Percentiles rank a stretch among this genome's conserved stretches.
Evolutionary conservation across 2,888 invertebrate genomes (phyloP).

Genomic region (Branchellion lobata): DNA sequence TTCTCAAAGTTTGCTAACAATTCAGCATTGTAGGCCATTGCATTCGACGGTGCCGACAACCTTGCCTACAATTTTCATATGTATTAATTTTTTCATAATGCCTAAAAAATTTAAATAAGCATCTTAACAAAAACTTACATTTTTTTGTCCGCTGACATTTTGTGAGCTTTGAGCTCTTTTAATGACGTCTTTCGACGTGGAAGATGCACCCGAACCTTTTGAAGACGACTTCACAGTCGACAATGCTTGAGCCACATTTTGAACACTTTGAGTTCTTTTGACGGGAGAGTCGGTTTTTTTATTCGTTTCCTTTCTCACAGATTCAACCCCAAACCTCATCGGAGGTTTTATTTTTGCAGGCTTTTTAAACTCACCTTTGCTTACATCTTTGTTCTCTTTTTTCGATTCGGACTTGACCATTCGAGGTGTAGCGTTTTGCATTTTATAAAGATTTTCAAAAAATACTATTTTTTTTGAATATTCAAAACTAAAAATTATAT

Average conservation of each 20-base stretch:
- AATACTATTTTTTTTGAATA: not conserved
- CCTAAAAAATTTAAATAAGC: not conserved
- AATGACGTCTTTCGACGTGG: conserved; percentile 53
- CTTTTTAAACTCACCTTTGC: not conserved
- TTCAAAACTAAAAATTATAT: not conserved
- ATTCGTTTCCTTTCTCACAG: conserved; percentile 42
- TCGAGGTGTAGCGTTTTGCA: not conserved
- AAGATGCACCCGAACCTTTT: conserved; percentile 47
- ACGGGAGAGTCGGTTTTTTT: conserved; percentile 56
- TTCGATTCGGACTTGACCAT: conserved; percentile 22
- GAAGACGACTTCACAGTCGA: conserved; percentile 46
- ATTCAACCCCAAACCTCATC: conserved; percentile 2
- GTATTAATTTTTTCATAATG: not conserved
- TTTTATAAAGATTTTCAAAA: not conserved
- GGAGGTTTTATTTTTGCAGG: conserved; percentile 1
- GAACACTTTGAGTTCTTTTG: conserved; percentile 59
- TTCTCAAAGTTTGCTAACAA: conserved; percentile 62
- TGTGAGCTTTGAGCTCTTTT: conserved; percentile 61
- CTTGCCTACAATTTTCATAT: conserved; percentile 47
- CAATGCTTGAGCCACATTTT: conserved; percentile 54
- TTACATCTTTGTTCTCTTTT: conserved; percentile 21
- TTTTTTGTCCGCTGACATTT: conserved; percentile 56
- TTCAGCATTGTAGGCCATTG: conserved; percentile 62
- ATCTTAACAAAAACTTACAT: not conserved
- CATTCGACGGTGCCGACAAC: conserved; percentile 57